Conservation (phyloP, 1,140 invertebrate genomes). For the Bombus consobrinus region DNA sequence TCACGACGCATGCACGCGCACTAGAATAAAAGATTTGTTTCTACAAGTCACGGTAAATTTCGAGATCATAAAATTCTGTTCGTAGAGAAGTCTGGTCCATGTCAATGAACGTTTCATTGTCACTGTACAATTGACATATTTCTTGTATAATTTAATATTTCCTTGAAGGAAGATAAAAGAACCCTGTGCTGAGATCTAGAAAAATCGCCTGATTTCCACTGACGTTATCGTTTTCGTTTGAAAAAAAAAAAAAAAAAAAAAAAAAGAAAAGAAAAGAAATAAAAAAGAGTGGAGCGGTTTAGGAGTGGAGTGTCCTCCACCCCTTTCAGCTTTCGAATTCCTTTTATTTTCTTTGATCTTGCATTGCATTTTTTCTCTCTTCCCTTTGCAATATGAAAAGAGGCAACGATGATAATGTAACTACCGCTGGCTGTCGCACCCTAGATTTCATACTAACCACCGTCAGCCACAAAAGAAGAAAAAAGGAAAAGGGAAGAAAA, state of each 20-base stretch:
- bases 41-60: no score
- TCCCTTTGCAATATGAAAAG: neutral
- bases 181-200: neutral
- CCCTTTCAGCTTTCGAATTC: neutral
- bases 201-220: neutral
- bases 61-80: no score
- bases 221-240: neutral
- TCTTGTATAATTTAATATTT: no score
- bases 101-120: no score
- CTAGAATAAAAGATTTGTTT: no score
- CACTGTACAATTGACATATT: no score
- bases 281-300: no score
- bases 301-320: no score
- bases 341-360: neutral
- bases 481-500: neutral
- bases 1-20: neutral
- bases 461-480: neutral
- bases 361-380: neutral
- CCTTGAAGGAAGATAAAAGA: neutral
- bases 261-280: neutral
- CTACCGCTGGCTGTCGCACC: neutral
- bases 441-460: slow-evolving; percentile 19
- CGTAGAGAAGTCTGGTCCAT: no score
- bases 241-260: neutral
- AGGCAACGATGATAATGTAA: slow-evolving; percentile 1